A percentile compares a stretch with the other conserved stretches of the same genome.
These are phyloP conservation scores for Lepidurus couesii DNA, from an alignment of 1,140 invertebrate species.

Conservation along the genomic window DNA sequence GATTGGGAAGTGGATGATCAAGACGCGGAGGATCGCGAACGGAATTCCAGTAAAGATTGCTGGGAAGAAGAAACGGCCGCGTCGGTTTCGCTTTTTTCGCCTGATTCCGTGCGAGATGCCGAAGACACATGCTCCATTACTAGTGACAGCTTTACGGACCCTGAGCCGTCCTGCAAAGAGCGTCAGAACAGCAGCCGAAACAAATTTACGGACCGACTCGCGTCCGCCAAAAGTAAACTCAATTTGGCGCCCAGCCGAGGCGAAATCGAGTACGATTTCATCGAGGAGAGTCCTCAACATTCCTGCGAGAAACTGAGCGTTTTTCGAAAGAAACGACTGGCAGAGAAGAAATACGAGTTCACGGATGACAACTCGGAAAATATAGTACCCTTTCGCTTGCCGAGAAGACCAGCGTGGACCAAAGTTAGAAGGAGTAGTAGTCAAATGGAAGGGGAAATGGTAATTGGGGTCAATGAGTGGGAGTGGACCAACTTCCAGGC, in stretches of 20 bases:
- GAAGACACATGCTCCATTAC: conserved; percentile 26
- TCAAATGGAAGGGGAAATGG: conserved; percentile 19
- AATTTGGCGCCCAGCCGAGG: conserved; percentile 11
- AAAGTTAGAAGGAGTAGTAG: not conserved
- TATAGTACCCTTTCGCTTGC: conserved; percentile 53
- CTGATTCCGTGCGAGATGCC: conserved; percentile 6
- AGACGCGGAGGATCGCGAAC: not conserved
- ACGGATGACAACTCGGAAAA: conserved; percentile 68
- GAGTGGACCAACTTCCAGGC: not conserved
- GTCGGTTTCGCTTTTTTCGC: conserved; percentile 3
- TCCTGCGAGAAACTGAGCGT: conserved; percentile 57
- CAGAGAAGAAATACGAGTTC: conserved; percentile 88
- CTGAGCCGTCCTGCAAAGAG: not conserved
- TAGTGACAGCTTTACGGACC: conserved; percentile 24
- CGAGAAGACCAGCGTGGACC: conserved; percentile 25
- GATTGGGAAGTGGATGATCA: conserved; percentile 9
- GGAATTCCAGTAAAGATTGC: not conserved
- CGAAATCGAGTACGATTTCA: conserved; percentile 77
- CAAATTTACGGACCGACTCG: conserved; percentile 38
- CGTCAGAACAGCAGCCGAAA: conserved; percentile 41
- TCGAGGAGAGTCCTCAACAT: conserved; percentile 62
- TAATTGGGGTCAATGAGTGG: not conserved
- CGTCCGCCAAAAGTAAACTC: not conserved
- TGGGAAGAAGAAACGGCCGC: conserved; percentile 20
- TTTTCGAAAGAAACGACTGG: conserved; percentile 69